These are phyloP conservation scores for Gulo gulo DNA, from an alignment of 2,113 vertebrate species.

Conservation along the genomic window DNA sequence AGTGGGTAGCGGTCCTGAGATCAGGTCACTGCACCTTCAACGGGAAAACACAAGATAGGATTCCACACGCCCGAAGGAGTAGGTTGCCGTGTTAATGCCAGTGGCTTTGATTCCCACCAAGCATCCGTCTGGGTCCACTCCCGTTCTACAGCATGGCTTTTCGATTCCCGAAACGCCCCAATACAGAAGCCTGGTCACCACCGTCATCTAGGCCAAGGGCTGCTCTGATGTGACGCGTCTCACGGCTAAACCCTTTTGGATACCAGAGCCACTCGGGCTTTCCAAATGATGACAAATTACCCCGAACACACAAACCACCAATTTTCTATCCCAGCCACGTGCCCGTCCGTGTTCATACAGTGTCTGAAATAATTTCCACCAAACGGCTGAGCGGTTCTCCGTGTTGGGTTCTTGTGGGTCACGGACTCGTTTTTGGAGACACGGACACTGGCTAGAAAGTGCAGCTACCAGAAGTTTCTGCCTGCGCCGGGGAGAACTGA, in stretches of 20 bases:
- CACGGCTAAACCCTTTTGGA: background rate
- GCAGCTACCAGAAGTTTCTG: rapidly evolving
- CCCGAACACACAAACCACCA: background rate
- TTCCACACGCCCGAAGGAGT: rapidly evolving
- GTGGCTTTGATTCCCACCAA: background rate
- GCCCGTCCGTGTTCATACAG: background rate
- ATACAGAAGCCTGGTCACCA: rapidly evolving
- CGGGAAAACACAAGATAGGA: background rate
- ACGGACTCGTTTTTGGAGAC: background rate
- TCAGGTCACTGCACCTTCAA: too few relatives aligned
- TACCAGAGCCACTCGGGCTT: background rate
- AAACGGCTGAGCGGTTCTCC: background rate
- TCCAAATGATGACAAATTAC: background rate
- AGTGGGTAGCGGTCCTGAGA: too few relatives aligned
- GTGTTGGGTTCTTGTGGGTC: background rate
- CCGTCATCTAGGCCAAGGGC: background rate
- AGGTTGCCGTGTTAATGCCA: background rate
- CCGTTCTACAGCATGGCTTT: rapidly evolving
- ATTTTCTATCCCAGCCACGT: background rate
- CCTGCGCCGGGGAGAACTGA: rapidly evolving
- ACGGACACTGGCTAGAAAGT: background rate
- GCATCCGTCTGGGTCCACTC: too few relatives aligned
- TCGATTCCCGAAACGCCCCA: rapidly evolving
- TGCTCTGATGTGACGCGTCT: rapidly evolving
- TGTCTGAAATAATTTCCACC: background rate